Evolutionary conservation across 2,888 invertebrate species (phyloP).

Genomic region (Abrostola triplasia): DNA sequence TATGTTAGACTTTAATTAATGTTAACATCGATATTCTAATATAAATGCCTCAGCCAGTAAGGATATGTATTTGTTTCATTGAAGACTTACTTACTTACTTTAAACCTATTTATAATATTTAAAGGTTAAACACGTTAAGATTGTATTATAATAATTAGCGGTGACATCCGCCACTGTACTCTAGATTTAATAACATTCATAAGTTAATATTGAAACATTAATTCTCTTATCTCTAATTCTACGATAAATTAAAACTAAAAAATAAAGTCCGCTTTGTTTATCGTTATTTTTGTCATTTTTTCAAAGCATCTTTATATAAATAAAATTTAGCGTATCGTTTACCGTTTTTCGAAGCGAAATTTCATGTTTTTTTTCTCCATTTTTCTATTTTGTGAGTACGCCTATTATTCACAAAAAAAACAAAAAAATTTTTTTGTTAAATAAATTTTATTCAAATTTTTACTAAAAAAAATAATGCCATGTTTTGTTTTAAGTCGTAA

Average conservation of each 20-base stretch:
- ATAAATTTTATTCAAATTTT: not conserved
- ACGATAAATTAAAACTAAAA: conserved; percentile 64
- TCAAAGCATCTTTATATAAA: conserved; percentile 65
- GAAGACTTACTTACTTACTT: conserved; percentile 75
- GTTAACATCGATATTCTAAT: conserved; percentile 81
- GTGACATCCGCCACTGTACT: conserved; percentile 58
- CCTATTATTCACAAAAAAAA: conserved; percentile 19
- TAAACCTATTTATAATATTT: conserved; percentile 70
- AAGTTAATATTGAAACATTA: conserved; percentile 70
- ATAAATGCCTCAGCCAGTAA: conserved; percentile 88
- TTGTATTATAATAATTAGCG: conserved; percentile 62
- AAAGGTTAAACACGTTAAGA: conserved; percentile 78
- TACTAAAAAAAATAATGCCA: conserved; percentile 17
- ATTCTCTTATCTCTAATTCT: conserved; percentile 59
- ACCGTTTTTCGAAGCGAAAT: conserved; percentile 79
- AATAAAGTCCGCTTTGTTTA: conserved; percentile 63
- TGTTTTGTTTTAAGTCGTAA: conserved; percentile 19
- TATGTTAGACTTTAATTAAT: conserved; percentile 64
- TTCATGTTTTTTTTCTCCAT: conserved; percentile 62
- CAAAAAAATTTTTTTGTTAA: not conserved
- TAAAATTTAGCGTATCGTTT: conserved; percentile 73
- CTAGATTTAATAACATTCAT: conserved; percentile 70
- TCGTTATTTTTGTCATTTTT: conserved; percentile 60
- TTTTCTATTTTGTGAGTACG: conserved; percentile 64
- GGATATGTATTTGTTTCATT: conserved; percentile 87